Conservation (phyloP, 2,888 invertebrate species). For the Erynnis tages region DNA sequence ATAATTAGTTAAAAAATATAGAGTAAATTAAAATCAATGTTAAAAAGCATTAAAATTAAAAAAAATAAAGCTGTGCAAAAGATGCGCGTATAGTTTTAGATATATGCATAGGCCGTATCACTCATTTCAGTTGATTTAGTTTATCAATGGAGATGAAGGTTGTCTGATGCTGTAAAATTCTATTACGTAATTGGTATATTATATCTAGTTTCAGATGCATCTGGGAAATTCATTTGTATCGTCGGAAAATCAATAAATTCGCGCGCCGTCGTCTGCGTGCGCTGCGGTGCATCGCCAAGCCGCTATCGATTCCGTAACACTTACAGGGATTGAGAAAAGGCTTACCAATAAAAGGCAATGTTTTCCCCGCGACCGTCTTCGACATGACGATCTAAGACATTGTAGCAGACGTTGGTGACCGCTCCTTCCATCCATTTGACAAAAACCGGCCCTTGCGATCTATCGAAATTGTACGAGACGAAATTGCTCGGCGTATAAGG, state of each 20-base stretch:
- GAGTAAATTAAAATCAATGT: not conserved
- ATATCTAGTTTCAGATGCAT: constrained; percentile 15
- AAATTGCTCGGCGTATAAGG: constrained; percentile 88
- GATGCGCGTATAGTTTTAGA: not conserved
- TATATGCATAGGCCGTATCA: not conserved
- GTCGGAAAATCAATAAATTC: constrained; percentile 66
- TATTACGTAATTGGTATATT: constrained; percentile 29
- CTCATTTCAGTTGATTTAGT: constrained; percentile 18
- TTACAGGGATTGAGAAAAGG: constrained; percentile 38
- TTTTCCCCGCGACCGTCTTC: constrained; percentile 94
- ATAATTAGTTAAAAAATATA: not conserved
- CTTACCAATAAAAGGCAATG: constrained; percentile 97
- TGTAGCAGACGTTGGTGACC: constrained; percentile 97
- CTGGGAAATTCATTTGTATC: constrained; percentile 29
- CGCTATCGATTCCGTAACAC: constrained; percentile 58
- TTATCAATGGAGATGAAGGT: constrained; percentile 18
- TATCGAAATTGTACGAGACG: constrained; percentile 95
- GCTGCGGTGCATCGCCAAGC: constrained; percentile 57
- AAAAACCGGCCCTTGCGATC: constrained; percentile 92
- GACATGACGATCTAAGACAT: constrained; percentile 95
- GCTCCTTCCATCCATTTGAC: constrained; percentile 98
- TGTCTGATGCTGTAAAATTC: constrained; percentile 1
- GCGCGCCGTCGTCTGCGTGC: constrained; percentile 65
- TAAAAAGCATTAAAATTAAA: not conserved
- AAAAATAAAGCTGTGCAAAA: not conserved